Evolutionary conservation across 2,888 invertebrate species (phyloP).

Genomic region (Sinotaia quadrata): DNA sequence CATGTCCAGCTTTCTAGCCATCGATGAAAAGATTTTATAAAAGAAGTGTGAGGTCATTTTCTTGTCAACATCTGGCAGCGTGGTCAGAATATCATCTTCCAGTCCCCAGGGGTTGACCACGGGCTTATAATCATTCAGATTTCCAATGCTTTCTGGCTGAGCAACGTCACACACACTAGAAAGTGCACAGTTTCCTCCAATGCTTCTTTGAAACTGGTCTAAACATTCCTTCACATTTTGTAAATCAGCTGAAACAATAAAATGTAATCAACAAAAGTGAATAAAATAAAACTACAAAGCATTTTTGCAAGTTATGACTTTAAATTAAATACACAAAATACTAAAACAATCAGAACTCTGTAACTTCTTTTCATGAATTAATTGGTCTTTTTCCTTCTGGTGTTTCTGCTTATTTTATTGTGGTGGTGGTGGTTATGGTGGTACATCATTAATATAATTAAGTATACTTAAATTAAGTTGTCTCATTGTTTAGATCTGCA

Average conservation of each 20-base stretch:
- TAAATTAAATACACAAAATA: too few relatives aligned
- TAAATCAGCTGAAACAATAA: constrained; percentile 10
- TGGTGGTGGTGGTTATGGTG: too few relatives aligned
- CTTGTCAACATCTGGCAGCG: constrained; percentile 7
- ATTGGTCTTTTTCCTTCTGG: too few relatives aligned
- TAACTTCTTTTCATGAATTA: too few relatives aligned
- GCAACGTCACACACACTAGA: background rate
- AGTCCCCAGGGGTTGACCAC: constrained; percentile 16
- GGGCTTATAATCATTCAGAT: constrained; percentile 10
- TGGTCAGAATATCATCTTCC: background rate
- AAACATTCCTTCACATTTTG: background rate
- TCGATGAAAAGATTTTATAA: background rate
- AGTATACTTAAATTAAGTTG: too few relatives aligned
- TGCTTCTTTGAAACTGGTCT: too few relatives aligned
- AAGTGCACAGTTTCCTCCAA: background rate
- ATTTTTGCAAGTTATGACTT: too few relatives aligned
- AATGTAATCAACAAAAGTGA: background rate
- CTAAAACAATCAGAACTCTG: too few relatives aligned
- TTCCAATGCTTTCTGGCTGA: background rate
- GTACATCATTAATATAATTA: too few relatives aligned
- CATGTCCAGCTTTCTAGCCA: background rate
- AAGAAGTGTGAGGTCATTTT: constrained; percentile 9
- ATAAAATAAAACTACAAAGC: too few relatives aligned
- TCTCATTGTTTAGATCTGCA: too few relatives aligned
- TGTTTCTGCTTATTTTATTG: too few relatives aligned